Percentiles rank a stretch among this genome's conserved stretches.
Conservation (phyloP, 2,113 vertebrate species). For the Pipra filicauda region DNA sequence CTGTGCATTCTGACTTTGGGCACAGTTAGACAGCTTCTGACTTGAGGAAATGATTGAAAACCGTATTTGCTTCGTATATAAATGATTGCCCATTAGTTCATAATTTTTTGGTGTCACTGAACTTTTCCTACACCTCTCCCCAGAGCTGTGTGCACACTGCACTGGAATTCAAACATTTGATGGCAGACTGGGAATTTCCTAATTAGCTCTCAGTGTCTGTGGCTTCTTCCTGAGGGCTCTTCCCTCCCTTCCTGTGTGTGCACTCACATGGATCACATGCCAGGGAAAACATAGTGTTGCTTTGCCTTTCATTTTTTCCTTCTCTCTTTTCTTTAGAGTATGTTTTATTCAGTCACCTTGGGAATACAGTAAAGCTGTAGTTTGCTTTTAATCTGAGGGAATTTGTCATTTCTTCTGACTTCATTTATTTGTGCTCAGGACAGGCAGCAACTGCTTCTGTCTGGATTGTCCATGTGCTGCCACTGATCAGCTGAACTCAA, state of each 20-base stretch:
- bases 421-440: neutral
- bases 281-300: neutral
- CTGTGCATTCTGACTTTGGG: neutral
- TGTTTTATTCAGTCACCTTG: neutral
- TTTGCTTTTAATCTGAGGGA: neutral
- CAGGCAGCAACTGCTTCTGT: neutral
- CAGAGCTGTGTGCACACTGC: no score
- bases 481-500: neutral
- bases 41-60: neutral
- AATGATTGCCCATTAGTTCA: neutral
- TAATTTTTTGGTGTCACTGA: neutral
- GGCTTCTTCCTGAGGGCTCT: neutral
- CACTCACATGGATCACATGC: neutral
- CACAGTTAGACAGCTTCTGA: neutral
- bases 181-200: neutral
- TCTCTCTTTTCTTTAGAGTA: neutral
- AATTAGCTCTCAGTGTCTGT: neutral
- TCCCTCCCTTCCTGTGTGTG: neutral
- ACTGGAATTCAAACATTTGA: neutral
- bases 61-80: neutral
- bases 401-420: neutral
- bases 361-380: neutral
- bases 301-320: neutral
- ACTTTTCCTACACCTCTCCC: neutral
- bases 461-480: fast-evolving